Evolutionary conservation across 1,140 invertebrate species (phyloP).

Genomic region (Drosophila sproati): DNA sequence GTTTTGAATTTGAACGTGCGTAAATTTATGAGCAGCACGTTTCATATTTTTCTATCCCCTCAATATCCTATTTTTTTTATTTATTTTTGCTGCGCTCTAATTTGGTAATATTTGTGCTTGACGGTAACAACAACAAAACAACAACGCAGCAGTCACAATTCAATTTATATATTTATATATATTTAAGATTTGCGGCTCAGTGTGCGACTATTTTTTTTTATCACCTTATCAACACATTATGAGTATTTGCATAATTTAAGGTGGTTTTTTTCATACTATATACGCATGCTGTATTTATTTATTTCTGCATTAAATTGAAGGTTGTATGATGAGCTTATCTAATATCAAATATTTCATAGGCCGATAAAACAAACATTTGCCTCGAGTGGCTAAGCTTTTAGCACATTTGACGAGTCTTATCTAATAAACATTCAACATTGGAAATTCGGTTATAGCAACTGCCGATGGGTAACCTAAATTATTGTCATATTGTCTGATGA

Average conservation of each 20-base stretch:
- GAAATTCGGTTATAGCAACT: slow-evolving; percentile 10
- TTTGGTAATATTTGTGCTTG: slow-evolving; percentile 51
- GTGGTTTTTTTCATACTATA: slow-evolving; percentile 10
- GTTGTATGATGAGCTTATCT: slow-evolving; percentile 39
- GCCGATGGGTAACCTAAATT: slow-evolving; percentile 20
- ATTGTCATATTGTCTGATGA: slow-evolving; percentile 17
- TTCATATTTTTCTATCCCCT: not conserved
- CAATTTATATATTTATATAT: slow-evolving; percentile 30
- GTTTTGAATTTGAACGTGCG: slow-evolving; percentile 56
- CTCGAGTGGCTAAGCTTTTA: slow-evolving; percentile 27
- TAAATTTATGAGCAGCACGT: slow-evolving; percentile 60
- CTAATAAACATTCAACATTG: slow-evolving; percentile 9
- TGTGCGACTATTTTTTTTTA: slow-evolving; percentile 49
- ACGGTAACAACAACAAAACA: not conserved
- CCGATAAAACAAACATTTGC: slow-evolving; percentile 27
- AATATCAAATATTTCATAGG: slow-evolving; percentile 23
- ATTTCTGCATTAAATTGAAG: slow-evolving; percentile 19
- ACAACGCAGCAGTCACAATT: slow-evolving; percentile 1
- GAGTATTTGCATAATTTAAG: slow-evolving; percentile 61
- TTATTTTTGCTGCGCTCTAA: slow-evolving; percentile 16
- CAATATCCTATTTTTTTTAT: not conserved
- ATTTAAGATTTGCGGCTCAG: slow-evolving; percentile 15
- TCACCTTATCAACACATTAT: slow-evolving; percentile 65
- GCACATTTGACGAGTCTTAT: slow-evolving; percentile 28
- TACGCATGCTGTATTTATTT: not conserved